A percentile compares a stretch with the other conserved stretches of the same genome.
These are phyloP conservation scores for Periphyllus acericola DNA, from an alignment of 2,888 invertebrate species.

Conservation along the genomic window DNA sequence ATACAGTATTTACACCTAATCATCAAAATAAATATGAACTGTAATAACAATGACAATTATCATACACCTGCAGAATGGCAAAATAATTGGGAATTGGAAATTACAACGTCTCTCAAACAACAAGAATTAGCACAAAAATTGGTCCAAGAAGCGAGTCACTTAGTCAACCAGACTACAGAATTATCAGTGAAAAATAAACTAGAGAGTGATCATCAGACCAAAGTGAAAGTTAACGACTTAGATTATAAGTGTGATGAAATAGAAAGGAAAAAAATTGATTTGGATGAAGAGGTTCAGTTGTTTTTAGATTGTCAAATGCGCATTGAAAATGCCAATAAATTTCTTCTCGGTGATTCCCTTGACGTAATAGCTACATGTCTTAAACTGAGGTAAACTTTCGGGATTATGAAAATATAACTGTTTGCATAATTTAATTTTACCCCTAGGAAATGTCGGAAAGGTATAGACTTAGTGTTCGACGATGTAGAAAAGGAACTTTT, in stretches of 20 bases:
- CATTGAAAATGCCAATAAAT: constrained; percentile 78
- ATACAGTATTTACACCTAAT: no score
- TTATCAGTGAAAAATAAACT: constrained; percentile 78
- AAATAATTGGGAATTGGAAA: constrained; percentile 75
- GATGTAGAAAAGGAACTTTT: constrained; percentile 83
- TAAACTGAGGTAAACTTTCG: constrained; percentile 71
- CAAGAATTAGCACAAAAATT: constrained; percentile 84
- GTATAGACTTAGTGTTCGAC: constrained; percentile 79
- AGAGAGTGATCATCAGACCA: constrained; percentile 80
- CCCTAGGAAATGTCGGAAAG: constrained; percentile 79
- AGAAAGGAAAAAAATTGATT: constrained; percentile 79
- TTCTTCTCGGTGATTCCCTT: constrained; percentile 75
- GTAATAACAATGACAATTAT: constrained; percentile 9
- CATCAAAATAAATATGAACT: neutral
- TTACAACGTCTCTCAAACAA: constrained; percentile 81
- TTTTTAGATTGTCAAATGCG: constrained; percentile 80
- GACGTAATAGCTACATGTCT: constrained; percentile 81
- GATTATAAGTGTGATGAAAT: constrained; percentile 83
- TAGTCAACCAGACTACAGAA: constrained; percentile 79
- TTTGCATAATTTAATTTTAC: constrained; percentile 44
- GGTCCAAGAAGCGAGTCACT: constrained; percentile 73
- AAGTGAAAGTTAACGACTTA: constrained; percentile 84
- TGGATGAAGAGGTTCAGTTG: constrained; percentile 81
- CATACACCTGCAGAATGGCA: constrained; percentile 79
- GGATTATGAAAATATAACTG: neutral